Base-by-base conservation (phyloP, 2,113 vertebrate species). In the Gymnobelideus leadbeateri region DNA sequence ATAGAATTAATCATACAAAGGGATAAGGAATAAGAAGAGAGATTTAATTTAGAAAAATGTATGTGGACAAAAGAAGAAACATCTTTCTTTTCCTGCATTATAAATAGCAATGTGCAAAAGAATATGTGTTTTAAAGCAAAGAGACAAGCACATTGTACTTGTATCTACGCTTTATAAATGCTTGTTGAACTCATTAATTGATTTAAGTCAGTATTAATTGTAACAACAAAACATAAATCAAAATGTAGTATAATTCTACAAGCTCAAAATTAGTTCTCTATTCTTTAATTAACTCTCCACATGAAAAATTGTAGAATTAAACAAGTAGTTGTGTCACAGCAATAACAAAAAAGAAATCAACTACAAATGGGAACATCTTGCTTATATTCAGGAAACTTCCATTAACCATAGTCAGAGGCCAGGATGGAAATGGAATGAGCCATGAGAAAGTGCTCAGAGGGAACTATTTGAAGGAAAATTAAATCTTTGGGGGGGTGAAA, bases 1-100 rank as follows among this genome's bases (percentile, higher is more conserved):
- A 84, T 21, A 43, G 43, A 43, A 84, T 43, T 23, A 21, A 84
- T 84, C 16, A 43, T 43, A 5, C 68, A 84, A 84, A 43, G 68
- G 14, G n/a, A 68, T n/a, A 24, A 37, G 51, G 11, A 53, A 1
- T 68, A 37, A 92, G 92, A 43, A 28, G 10, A 95, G 3, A 21
- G 90, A 89, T 21, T 52, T 4, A 25, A 96, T 49, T 0, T 84
- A 51, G 96, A 90, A 37, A 96, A 96, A 92, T 93, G 10, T 77
- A 23, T 37, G 10, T 5, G 4, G 47, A 90, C n/a, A 49, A 2
- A 3, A 61, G 92, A 53, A 90, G 4, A 90, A 84, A 43, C 6
- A 19, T 16, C 24, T 52, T 57, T 47, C 55, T 90, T 43, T 68
- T 11, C 7, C 24, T 49, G 23, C 11, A 43, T 49, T 28, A 94